Percentiles rank a stretch among this genome's conserved stretches.
Conservation (phyloP, 2,113 vertebrate genomes). For the Charina bottae region DNA sequence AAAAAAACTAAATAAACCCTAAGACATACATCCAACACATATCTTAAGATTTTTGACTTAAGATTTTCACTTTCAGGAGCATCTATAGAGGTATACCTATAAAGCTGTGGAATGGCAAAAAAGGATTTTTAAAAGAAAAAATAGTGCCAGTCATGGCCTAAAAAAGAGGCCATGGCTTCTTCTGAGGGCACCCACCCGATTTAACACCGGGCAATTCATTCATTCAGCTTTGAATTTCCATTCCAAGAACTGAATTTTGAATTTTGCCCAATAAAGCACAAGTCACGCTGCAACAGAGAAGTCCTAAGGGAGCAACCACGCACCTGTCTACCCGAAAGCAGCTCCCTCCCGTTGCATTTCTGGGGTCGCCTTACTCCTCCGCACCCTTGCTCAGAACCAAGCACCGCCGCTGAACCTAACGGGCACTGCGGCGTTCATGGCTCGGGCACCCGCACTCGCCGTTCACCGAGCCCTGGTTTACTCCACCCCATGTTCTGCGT, state of each 20-base stretch:
- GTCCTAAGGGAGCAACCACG: neutral
- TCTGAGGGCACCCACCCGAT: neutral
- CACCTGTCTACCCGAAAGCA: neutral
- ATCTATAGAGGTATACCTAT: neutral
- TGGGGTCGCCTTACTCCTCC: neutral
- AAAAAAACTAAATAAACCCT: too few relatives aligned
- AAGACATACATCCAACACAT: neutral
- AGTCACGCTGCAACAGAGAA: neutral
- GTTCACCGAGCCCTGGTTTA: neutral
- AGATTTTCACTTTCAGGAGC: neutral
- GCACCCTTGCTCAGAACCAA: neutral
- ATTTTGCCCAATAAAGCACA: neutral
- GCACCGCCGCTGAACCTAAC: neutral
- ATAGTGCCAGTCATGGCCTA: neutral
- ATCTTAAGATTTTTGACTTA: neutral
- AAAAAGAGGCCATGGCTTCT: neutral
- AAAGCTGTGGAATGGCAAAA: neutral
- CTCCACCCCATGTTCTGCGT: neutral
- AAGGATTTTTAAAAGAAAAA: neutral
- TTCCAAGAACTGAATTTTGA: neutral
- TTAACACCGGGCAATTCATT: neutral
- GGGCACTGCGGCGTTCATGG: neutral
- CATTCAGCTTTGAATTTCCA: neutral
- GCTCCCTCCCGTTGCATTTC: neutral
- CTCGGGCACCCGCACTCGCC: neutral